These are phyloP conservation scores for Ypsolopha scabrella DNA, from an alignment of 2,888 invertebrate genomes.

Conservation along the genomic window DNA sequence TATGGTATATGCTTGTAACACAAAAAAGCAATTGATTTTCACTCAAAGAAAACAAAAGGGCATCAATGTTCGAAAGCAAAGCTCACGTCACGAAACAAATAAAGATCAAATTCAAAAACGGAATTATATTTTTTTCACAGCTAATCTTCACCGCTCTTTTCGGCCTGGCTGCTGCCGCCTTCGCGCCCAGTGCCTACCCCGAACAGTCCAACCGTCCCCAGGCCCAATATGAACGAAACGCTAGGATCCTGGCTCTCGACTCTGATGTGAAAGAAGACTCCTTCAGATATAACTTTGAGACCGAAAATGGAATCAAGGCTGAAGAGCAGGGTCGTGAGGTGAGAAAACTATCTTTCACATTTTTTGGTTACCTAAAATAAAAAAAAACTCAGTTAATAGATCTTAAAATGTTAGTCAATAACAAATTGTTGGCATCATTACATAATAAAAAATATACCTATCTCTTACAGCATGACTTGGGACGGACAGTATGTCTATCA, in stretches of 20 bases:
- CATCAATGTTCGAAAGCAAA: neutral
- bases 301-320: slow-evolving; percentile 60
- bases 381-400: too few relatives aligned
- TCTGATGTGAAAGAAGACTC: slow-evolving; percentile 57
- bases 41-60: neutral
- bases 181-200: slow-evolving; percentile 30
- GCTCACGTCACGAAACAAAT: neutral
- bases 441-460: too few relatives aligned
- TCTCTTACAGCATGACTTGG: too few relatives aligned
- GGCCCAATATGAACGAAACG: slow-evolving; percentile 43
- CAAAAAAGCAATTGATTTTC: too few relatives aligned
- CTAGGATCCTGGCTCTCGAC: slow-evolving; percentile 48
- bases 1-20: too few relatives aligned
- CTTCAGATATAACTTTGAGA: slow-evolving; percentile 59
- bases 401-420: too few relatives aligned
- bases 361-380: too few relatives aligned
- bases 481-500: too few relatives aligned
- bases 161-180: slow-evolving; percentile 44
- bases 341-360: slow-evolving; percentile 8
- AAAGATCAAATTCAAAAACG: neutral
- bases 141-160: slow-evolving; percentile 48
- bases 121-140: slow-evolving; percentile 19
- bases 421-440: too few relatives aligned
- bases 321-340: slow-evolving; percentile 61
- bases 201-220: slow-evolving; percentile 56